Conservation (phyloP, 2,113 vertebrate species). For the Machaerirhynchus nigripectus region DNA sequence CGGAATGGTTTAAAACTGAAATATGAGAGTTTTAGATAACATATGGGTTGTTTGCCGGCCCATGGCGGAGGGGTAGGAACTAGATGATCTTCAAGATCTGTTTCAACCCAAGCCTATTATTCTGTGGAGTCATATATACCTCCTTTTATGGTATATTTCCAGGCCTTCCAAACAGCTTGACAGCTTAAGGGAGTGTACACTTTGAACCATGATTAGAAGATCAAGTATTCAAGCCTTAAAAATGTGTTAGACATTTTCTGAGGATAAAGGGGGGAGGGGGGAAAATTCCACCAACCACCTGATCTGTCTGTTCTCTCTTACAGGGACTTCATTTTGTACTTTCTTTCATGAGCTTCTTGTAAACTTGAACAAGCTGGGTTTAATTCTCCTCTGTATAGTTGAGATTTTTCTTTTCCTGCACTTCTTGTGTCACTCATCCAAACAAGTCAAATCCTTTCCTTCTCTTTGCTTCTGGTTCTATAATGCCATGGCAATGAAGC, state of each 20-base stretch:
- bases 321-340: background rate
- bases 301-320: background rate
- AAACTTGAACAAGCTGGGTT: background rate
- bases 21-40: background rate
- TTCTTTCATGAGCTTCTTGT: background rate
- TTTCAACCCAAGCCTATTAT: background rate
- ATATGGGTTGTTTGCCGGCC: background rate
- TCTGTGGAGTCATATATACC: background rate
- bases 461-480: background rate
- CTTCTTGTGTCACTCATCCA: background rate
- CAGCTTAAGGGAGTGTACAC: background rate
- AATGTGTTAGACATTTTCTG: background rate
- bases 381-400: background rate
- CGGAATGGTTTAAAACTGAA: background rate
- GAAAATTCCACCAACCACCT: background rate
- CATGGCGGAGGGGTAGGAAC: background rate
- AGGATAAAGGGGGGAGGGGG: fast-evolving
- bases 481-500: background rate
- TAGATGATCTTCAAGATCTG: background rate
- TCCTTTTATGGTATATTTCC: background rate
- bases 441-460: background rate
- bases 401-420: background rate
- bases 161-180: background rate
- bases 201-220: background rate
- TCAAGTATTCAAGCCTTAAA: background rate